Evolutionary conservation across 2,888 invertebrate species (phyloP), one percentile per base, ranked within the genome.

Genomic region (Acanthoscelides obtectus): DNA sequence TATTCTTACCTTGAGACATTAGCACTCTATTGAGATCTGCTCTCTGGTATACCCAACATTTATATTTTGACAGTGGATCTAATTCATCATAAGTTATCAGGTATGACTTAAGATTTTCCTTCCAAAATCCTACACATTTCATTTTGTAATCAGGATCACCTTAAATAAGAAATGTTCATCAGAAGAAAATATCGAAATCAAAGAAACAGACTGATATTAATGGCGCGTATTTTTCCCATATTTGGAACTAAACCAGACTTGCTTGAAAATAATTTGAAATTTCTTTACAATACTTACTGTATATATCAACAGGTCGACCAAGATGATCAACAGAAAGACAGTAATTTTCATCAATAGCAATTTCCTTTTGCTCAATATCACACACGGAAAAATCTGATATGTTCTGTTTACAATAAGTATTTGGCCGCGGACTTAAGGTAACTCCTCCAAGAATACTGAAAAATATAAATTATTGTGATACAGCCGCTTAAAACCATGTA

Each of bases 81-180:
- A 98, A 88, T 83, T 97, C 97, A 84, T 99, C 98, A 84, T 94
- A 97, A 0, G 98, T 99, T 71, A 99, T 94, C 66, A 99, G 86
- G 85, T 98, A 98, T 0, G 98, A 98, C 84, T 95, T 96, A 64
- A 98, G 89, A 88, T 99, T 98, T 84, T 99, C 98, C 85, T 98
- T 97, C 97, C 98, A 99, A 85, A 91, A 98, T 0, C 98, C 98
- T 79, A 99, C 96, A 83, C 99, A 99, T 83, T 96, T 96, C 93
- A 99, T 93, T 84, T 91, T 93, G 82, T 97, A 97, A 88, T 99
- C 98, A 0, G 98, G 96, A 83, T 96, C 95, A 76, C 89, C 91
- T 92, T 89, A 79, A 73, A 80, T 77, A 72, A 69, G 70, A 64
- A n/a, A n/a, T n/a, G n/a, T n/a, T n/a, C n/a, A n/a, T n/a, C n/a